phyloP scores from a whole-genome alignment of 2,888 invertebrate genomes.

The Nezara viridula region DNA sequence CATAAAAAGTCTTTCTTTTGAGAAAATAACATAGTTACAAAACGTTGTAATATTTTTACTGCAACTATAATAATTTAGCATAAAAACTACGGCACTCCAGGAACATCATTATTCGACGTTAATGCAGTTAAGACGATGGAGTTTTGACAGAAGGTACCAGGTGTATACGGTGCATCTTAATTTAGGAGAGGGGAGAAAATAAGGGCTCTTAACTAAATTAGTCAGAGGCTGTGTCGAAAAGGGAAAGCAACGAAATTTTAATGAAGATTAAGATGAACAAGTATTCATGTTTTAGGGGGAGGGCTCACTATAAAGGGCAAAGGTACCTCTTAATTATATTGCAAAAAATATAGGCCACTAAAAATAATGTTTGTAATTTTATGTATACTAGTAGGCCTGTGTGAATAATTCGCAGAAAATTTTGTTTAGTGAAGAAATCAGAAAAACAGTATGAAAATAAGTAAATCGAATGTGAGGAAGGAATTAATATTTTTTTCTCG shows the following conservation, averaged over 20 bases:
- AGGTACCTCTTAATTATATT: background rate
- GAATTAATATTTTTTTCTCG: too few species aligned
- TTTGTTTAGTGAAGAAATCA: too few species aligned
- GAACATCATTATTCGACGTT: background rate
- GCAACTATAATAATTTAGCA: background rate
- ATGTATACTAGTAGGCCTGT: too few species aligned
- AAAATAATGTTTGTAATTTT: background rate
- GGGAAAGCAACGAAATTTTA: background rate
- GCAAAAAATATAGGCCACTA: background rate
- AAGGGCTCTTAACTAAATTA: constrained; percentile 33
- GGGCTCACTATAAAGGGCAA: background rate
- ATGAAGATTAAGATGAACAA: constrained; percentile 23
- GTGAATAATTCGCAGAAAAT: too few species aligned
- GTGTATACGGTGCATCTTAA: background rate
- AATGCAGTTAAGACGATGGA: background rate
- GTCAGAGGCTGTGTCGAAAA: background rate
- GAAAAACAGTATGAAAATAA: too few species aligned
- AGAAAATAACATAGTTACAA: too few species aligned
- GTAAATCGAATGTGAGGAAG: too few species aligned
- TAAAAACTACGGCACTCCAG: background rate
- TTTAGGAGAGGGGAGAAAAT: background rate
- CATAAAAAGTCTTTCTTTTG: too few species aligned
- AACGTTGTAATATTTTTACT: too few species aligned
- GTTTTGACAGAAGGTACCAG: background rate
- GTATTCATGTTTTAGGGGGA: background rate